Conservation (phyloP, 2,888 invertebrate species). For the Temnothorax rugatulus region DNA sequence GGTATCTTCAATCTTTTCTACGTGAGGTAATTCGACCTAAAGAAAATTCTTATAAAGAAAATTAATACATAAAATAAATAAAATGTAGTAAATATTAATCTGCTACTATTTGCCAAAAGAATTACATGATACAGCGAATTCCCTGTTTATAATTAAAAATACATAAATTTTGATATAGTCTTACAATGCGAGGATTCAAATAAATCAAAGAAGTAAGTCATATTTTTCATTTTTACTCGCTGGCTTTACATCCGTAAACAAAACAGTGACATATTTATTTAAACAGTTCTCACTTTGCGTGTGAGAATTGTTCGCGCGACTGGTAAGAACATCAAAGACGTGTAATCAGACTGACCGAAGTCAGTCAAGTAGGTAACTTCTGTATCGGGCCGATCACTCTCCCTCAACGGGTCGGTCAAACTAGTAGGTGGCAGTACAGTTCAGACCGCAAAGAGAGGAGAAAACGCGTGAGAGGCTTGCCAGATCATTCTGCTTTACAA, state of each 20-base stretch:
- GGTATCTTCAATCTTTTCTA: not conserved
- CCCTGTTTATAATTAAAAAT: not conserved
- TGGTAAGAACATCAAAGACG: constrained; percentile 28
- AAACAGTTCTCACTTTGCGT: not conserved
- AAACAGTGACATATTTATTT: constrained; percentile 11
- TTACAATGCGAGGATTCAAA: not conserved
- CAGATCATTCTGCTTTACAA: constrained; percentile 61
- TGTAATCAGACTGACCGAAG: constrained; percentile 29
- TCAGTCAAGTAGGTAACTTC: constrained; percentile 80
- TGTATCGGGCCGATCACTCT: constrained; percentile 79
- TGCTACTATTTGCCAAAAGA: not conserved
- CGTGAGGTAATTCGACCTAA: not conserved
- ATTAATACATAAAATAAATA: not conserved
- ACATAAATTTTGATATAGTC: not conserved
- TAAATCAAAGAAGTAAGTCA: not conserved
- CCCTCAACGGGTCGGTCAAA: constrained; percentile 58
- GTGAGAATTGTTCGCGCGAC: constrained; percentile 29
- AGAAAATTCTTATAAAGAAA: not conserved
- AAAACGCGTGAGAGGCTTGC: constrained; percentile 22
- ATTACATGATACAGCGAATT: not conserved
- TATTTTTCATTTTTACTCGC: constrained; percentile 12
- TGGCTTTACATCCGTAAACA: constrained; percentile 27
- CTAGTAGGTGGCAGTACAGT: constrained; percentile 84
- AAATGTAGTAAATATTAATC: not conserved
- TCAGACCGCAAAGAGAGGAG: constrained; percentile 70